Evolutionary conservation across 2,113 vertebrate genomes (phyloP).

Genomic region (Neolamprologus kungweensis): DNA sequence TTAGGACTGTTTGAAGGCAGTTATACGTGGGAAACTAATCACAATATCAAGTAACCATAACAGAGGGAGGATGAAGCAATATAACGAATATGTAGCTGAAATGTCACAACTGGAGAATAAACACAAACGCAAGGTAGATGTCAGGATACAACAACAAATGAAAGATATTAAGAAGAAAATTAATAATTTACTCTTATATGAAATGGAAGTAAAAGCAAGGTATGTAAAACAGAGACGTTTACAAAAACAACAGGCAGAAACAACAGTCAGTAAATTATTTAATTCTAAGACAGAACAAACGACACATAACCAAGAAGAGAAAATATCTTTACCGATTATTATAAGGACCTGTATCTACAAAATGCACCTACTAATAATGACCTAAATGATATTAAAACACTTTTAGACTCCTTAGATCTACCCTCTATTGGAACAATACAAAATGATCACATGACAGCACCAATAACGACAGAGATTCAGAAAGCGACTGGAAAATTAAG

Average conservation of each 20-base stretch:
- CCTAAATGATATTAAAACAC: rapidly evolving
- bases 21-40: rapidly evolving
- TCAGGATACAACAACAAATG: too few species aligned
- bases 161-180: too few species aligned
- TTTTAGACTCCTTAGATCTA: too few species aligned
- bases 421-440: too few species aligned
- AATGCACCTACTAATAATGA: too few species aligned
- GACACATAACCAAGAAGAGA: rapidly evolving
- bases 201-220: rapidly evolving
- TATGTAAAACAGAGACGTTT: too few species aligned
- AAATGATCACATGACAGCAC: too few species aligned
- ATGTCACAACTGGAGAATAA: rapidly evolving
- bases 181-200: too few species aligned
- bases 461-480: rapidly evolving
- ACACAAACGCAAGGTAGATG: too few species aligned
- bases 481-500: rapidly evolving
- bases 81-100: rapidly evolving
- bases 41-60: rapidly evolving
- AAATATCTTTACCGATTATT: too few species aligned
- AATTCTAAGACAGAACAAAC: too few species aligned
- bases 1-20: neutral
- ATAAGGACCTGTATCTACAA: too few species aligned
- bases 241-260: rapidly evolving
- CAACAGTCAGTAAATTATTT: rapidly evolving
- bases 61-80: rapidly evolving